Percentiles rank a stretch among this genome's conserved stretches.
phyloP scores from a whole-genome alignment of 2,113 vertebrate species.

The Herpetotheres cachinnans region DNA sequence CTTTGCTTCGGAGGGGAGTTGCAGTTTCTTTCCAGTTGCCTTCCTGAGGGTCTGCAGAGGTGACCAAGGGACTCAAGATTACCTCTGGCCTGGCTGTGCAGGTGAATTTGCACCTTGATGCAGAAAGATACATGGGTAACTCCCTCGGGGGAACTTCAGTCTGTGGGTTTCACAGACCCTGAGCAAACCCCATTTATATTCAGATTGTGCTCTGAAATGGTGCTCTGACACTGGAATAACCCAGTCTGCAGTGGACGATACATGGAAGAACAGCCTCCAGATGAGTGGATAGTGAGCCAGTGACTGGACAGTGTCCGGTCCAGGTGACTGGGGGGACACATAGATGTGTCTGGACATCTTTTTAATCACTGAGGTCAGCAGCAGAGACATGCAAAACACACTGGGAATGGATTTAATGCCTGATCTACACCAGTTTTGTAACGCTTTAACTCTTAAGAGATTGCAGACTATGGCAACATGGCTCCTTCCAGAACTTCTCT shows the following conservation, averaged over 20 bases:
- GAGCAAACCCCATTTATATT: not conserved
- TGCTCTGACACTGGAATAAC: not conserved
- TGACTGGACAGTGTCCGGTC: not conserved
- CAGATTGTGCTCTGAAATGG: not conserved
- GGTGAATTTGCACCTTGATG: not conserved
- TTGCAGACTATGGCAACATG: not conserved
- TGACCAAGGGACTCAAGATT: accelerated
- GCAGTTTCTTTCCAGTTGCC: not conserved
- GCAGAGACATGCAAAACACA: not conserved
- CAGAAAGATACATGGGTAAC: not conserved
- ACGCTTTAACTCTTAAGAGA: not conserved
- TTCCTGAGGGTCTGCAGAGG: not conserved
- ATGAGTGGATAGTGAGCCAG: not conserved
- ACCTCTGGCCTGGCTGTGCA: not conserved
- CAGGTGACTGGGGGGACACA: not conserved
- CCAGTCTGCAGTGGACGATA: not conserved
- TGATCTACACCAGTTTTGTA: not conserved
- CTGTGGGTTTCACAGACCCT: not conserved
- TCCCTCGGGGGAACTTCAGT: not conserved
- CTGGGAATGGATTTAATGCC: not conserved
- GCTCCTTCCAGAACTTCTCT: not conserved
- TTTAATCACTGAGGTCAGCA: not conserved
- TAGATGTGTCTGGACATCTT: not conserved
- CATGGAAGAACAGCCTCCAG: not conserved
- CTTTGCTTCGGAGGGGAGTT: accelerated